Conservation (phyloP, 2,113 vertebrate genomes). For the Mobula birostris region DNA sequence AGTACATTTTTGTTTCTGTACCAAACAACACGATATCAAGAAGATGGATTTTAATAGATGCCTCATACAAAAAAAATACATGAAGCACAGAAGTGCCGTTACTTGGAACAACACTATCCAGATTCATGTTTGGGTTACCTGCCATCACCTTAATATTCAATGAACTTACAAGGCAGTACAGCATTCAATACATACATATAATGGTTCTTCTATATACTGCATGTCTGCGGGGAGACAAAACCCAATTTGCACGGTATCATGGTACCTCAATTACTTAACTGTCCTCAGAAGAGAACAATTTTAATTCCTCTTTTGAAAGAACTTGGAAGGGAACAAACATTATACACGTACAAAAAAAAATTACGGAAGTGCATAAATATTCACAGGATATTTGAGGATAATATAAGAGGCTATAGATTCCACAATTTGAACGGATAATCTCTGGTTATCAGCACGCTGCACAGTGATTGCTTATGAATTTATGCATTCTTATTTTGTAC, state of each 20-base stretch:
- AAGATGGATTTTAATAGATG: conserved; percentile 60
- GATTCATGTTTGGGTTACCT: conserved; percentile 47
- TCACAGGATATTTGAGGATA: conserved; percentile 53
- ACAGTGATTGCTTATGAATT: conserved; percentile 2
- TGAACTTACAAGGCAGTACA: conserved; percentile 56
- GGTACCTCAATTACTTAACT: conserved; percentile 45
- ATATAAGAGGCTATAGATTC: conserved; percentile 46
- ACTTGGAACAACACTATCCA: conserved; percentile 59
- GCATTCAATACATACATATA: conserved; percentile 39
- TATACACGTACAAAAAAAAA: conserved; percentile 53
- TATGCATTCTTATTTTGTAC: neutral
- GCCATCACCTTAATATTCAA: conserved; percentile 46
- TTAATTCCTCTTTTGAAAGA: conserved; percentile 54
- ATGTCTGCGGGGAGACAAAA: conserved; percentile 53
- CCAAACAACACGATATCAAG: conserved; percentile 57
- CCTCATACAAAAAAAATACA: conserved; percentile 60
- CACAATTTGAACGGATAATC: conserved; percentile 31
- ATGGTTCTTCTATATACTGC: conserved; percentile 48
- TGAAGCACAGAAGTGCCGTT: conserved; percentile 59
- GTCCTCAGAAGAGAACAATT: conserved; percentile 45
- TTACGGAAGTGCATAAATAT: conserved; percentile 60
- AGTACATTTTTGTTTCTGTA: conserved; percentile 58
- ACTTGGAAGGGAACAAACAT: conserved; percentile 44
- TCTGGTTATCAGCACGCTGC: conserved; percentile 6
- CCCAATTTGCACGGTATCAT: conserved; percentile 54